phyloP scores from a whole-genome alignment of 2,797 vertebrate genomes.

The Tachyglossus aculeatus region DNA sequence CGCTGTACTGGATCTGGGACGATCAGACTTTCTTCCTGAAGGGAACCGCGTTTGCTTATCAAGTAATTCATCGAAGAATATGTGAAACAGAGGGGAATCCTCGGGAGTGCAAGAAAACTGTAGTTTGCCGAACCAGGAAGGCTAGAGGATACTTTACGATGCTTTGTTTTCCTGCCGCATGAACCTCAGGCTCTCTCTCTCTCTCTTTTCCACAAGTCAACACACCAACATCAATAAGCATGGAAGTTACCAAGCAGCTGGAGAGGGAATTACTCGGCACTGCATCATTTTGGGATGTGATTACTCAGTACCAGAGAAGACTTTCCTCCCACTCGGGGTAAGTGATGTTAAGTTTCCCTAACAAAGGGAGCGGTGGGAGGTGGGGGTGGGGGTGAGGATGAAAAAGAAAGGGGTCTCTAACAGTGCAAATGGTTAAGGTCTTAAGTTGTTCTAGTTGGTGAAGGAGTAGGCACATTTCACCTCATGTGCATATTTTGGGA shows the following conservation, averaged over 20 bases:
- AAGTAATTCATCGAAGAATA: not conserved
- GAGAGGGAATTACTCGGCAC: not conserved
- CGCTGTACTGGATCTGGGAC: conserved; percentile 19
- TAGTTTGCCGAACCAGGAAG: not conserved
- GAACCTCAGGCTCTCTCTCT: not conserved
- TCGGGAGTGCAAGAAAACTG: not conserved
- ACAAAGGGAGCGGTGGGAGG: not conserved
- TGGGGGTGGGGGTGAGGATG: not conserved
- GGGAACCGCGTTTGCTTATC: not conserved
- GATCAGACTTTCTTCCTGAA: conserved; percentile 2
- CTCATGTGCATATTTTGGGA: not conserved
- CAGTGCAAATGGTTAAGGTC: not conserved
- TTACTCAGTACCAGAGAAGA: not conserved
- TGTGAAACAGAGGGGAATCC: not conserved
- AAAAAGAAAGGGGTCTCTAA: not conserved
- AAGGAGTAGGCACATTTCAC: accelerated
- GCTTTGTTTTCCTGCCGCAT: conserved; percentile 41
- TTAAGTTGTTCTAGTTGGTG: not conserved
- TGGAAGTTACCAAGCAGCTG: conserved; percentile 27
- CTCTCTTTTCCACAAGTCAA: not conserved
- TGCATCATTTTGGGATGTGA: not conserved
- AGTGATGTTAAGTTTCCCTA: conserved; percentile 20
- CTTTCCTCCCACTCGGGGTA: conserved; percentile 29
- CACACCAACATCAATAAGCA: conserved; percentile 17
- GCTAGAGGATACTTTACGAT: not conserved